Conservation (phyloP, 92 coral and sea anemone genomes). For the Zoanthus gigantus region DNA sequence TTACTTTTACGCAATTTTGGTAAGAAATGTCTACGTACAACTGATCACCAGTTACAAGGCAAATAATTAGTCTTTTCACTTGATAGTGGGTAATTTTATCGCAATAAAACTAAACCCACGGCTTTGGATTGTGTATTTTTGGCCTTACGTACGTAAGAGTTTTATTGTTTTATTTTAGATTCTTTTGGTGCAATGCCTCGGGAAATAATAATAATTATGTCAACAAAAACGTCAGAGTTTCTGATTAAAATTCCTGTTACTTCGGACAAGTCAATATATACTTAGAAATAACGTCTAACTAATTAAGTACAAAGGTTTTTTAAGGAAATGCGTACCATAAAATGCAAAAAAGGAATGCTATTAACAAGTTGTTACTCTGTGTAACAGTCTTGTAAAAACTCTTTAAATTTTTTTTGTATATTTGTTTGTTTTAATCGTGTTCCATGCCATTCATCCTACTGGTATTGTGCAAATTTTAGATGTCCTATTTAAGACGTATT, state of each 20-base stretch:
- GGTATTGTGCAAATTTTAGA: background rate
- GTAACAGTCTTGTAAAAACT: background rate
- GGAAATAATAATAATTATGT: conserved; percentile 10
- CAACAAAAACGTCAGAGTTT: conserved; percentile 25
- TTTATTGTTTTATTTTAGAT: conserved; percentile 32
- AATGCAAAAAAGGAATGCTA: conserved; percentile 1
- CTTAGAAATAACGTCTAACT: background rate
- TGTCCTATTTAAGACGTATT: conserved; percentile 29
- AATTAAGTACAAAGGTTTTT: background rate
- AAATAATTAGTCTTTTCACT: conserved; percentile 3
- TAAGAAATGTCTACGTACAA: background rate
- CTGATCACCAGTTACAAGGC: background rate
- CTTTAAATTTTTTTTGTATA: background rate
- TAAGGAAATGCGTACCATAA: conserved; percentile 14
- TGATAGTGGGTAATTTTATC: conserved; percentile 40
- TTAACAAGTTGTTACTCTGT: background rate
- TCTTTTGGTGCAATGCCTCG: conserved; percentile 25
- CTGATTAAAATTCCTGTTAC: conserved; percentile 40
- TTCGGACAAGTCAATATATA: conserved; percentile 15
- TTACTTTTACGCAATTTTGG: background rate
- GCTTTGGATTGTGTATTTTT: background rate
- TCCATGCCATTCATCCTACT: conserved; percentile 19
- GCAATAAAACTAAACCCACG: conserved; percentile 17
- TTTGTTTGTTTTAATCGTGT: conserved; percentile 9
- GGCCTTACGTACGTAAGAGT: conserved; percentile 17